Conservation (phyloP, 2,113 vertebrate genomes). For the Lepus timidus region DNA sequence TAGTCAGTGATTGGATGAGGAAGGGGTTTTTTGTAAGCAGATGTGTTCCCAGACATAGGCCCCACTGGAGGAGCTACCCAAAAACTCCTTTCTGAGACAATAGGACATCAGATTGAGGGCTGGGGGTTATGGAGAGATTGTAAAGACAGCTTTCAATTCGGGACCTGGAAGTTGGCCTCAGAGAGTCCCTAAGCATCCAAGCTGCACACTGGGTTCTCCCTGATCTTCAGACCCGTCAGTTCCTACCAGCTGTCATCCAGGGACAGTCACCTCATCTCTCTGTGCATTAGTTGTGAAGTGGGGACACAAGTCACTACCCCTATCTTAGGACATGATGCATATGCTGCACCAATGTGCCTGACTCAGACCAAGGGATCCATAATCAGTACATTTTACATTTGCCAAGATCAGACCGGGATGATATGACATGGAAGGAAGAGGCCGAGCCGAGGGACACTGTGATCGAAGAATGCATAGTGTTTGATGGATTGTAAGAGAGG, state of each 20-base stretch:
- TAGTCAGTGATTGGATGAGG: neutral
- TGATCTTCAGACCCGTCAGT: neutral
- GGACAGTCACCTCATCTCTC: neutral
- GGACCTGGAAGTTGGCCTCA: neutral
- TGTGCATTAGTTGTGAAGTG: neutral
- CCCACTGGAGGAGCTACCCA: neutral
- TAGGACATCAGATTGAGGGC: neutral
- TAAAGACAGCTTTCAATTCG: neutral
- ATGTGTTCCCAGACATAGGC: neutral
- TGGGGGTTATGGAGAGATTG: neutral
- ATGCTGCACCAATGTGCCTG: no score
- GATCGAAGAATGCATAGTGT: neutral
- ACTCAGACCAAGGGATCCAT: no score
- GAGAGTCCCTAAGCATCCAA: neutral
- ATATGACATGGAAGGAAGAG: neutral
- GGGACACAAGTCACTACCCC: no score
- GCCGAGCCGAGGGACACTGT: neutral
- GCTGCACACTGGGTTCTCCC: neutral
- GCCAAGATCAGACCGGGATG: neutral
- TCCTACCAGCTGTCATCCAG: neutral
- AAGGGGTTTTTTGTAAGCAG: slow-evolving; percentile 11
- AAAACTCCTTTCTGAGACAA: neutral
- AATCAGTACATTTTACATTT: neutral
- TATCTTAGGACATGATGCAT: neutral
- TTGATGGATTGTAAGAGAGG: neutral